Evolutionary conservation across 2,113 vertebrate genomes (phyloP), one percentile per base, ranked within the genome.

Genomic region (Athene noctua): DNA sequence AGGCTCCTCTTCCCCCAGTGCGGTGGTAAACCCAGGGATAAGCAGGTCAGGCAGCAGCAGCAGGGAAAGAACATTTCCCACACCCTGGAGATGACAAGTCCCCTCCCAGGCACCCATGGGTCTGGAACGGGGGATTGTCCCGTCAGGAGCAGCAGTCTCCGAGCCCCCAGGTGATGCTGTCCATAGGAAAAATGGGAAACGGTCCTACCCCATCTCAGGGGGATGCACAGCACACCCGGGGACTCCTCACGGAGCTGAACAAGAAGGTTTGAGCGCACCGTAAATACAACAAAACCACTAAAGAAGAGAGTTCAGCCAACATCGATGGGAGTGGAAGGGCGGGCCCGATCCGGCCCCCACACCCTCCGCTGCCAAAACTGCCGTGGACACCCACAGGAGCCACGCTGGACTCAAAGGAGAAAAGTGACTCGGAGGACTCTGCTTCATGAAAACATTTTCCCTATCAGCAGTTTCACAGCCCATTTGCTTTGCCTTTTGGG

Each of bases 231-330:
- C 19, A 25, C 0, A 1, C 34, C 12, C 36, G 11, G 8, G 20
- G 38, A 27, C 15, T 42, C 29, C 54, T 81, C 51, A 42, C 38
- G 68, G 42, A 51, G 40, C 19, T 38, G 42, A 54, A 16, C 0
- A 2, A 58, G 63, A 13, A 67, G n/a, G 15, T 7, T 34, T 0
- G 3, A 66, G 57, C 67, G 18, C 0, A 0, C 14, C 1, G 0
- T 30, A 63, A 75, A 47, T 32, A 59, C 13, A 68, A 18, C 6
- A 42, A 59, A 67, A 32, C 3, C 52, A 57, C 7, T 4, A 3
- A 55, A 44, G 25, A 47, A 55, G 6, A 38, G 15, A 46, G 40
- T 36, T 78, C 62, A 58, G 40, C 42, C 17, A 27, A 6, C 58
- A 70, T 15, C 58, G 16, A 27, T 1, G 12, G 34, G 27, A 77